Evolutionary conservation across 2,797 vertebrate genomes (phyloP).

Genomic region (Notamacropus eugenii): DNA sequence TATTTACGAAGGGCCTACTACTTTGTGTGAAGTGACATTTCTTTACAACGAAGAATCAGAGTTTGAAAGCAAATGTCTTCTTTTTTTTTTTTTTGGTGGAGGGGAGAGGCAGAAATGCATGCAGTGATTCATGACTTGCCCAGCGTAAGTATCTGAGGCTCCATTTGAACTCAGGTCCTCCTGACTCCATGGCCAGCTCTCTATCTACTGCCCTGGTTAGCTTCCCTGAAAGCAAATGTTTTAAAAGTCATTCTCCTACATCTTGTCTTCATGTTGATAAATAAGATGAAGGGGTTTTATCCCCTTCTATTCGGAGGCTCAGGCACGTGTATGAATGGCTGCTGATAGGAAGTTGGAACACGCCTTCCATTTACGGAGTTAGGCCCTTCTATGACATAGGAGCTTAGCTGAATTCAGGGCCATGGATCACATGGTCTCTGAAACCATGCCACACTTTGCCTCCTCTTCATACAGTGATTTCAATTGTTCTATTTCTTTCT

Average conservation of each 20-base stretch:
- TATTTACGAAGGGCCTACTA: not conserved
- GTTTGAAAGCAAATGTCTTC: slow-evolving; percentile 38
- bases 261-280: slow-evolving; percentile 61
- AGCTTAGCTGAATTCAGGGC: not conserved
- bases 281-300: slow-evolving; percentile 7
- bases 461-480: not conserved
- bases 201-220: not conserved
- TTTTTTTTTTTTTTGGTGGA: no score
- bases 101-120: no score
- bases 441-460: not conserved
- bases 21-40: not conserved
- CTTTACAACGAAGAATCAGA: slow-evolving; percentile 45
- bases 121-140: not conserved
- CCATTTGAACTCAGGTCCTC: not conserved
- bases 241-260: slow-evolving; percentile 62
- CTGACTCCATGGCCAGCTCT: not conserved
- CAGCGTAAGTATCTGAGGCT: not conserved
- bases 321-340: not conserved
- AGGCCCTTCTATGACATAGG: not conserved
- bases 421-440: not conserved
- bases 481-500: not conserved
- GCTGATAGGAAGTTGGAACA: not conserved
- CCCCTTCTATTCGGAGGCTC: not conserved
- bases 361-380: not conserved
- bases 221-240: slow-evolving; percentile 18